Base-by-base conservation (phyloP, 1,140 invertebrate genomes). In the Microplitis demolitor region DNA sequence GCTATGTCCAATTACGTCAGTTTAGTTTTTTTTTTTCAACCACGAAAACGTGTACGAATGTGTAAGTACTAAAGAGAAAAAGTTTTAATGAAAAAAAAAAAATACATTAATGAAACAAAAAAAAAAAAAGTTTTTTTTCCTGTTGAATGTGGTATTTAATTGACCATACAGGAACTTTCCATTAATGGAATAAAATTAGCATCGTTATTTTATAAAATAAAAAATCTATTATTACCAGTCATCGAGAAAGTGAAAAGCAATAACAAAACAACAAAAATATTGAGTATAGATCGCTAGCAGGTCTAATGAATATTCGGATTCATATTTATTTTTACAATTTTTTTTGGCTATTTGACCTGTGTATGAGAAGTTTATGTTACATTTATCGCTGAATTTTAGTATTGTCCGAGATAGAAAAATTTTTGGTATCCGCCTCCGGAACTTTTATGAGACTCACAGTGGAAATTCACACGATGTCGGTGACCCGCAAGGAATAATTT, bases 1-100 rank as follows among this genome's bases (percentile, higher is more conserved):
- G 66, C 69, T 71, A 71, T 56, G 76, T 77, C 76, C 76, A 77
- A 77, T 77, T 77, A 77, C 74, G 69, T 53, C 62, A 35, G 76
- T 64, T 75, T 69, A 69, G 75, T 77, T 77, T 77, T 77, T 63
- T 69, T 64, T 54, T 8, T 74, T 33, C 37, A 33, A 33, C 39
- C 50, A 11, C 50, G 16, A 51, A 34, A 45, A 1, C 11, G 39
- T 45, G 11, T 45, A 45, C 39, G 5, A 45, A 45, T 45, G 39
- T 45, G 11, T 45, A 45, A 45, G 39, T 45, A 45, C 39, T 11
- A 11, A 45, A 8, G 39, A 16, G 53, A 13, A n/a, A n/a, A 24
- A 56, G 53, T 16, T 24, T n/a, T 56, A 13, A 24, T 37, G 34
- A 39, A 35, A 31, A 31, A 58, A 37, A 70, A 35, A 35, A 45